These are phyloP conservation scores for Channallabes apus DNA, from an alignment of 2,797 vertebrate species.

Conservation along the genomic window DNA sequence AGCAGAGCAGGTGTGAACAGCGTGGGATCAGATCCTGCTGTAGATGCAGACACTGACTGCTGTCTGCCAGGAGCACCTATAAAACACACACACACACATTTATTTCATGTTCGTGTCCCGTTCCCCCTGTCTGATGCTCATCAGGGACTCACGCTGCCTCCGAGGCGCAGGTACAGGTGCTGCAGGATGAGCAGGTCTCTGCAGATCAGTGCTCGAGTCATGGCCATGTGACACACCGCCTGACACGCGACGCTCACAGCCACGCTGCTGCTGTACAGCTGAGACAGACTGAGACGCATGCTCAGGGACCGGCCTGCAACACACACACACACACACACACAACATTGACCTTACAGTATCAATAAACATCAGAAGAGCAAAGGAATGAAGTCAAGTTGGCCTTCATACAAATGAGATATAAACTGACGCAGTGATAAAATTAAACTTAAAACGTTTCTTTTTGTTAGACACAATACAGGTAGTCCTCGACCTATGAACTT, in stretches of 20 bases:
- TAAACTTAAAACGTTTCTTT: too few species aligned
- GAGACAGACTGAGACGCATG: slow-evolving; percentile 79
- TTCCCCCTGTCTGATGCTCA: not conserved
- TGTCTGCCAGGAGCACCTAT: slow-evolving; percentile 80
- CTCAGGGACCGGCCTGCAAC: slow-evolving; percentile 76
- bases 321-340: not conserved
- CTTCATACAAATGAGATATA: not conserved
- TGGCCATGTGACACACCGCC: slow-evolving; percentile 78
- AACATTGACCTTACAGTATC: not conserved
- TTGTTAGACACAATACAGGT: too few species aligned
- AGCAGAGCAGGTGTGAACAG: slow-evolving; percentile 84
- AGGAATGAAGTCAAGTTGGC: not conserved
- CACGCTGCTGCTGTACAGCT: slow-evolving; percentile 81
- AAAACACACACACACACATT: slow-evolving; percentile 17
- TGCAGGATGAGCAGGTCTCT: slow-evolving; percentile 90
- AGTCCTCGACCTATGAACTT: too few species aligned
- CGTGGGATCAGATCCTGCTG: slow-evolving; percentile 92
- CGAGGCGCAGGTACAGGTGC: slow-evolving; percentile 82
- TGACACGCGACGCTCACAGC: slow-evolving; percentile 78
- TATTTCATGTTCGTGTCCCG: not conserved
- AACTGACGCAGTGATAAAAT: too few species aligned
- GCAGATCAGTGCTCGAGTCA: slow-evolving; percentile 84
- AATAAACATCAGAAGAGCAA: not conserved
- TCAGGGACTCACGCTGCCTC: slow-evolving; percentile 78
- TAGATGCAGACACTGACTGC: slow-evolving; percentile 83